These are phyloP conservation scores for Periophthalmus modestus DNA, from an alignment of 2,113 vertebrate genomes.

Conservation along the genomic window DNA sequence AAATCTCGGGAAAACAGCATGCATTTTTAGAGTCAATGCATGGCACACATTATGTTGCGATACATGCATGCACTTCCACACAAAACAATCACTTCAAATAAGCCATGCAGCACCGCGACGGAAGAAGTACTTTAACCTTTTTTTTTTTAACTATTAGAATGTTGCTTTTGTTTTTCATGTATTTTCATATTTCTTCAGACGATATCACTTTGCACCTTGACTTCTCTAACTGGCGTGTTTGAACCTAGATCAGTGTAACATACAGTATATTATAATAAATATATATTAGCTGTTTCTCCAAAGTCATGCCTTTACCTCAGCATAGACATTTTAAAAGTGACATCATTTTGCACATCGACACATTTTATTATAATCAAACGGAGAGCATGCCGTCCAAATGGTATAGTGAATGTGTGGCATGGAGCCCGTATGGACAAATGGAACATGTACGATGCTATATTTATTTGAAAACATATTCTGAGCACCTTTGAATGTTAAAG, in stretches of 20 bases:
- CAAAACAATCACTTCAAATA: not conserved
- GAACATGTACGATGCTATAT: conserved; percentile 6
- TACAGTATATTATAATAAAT: not conserved
- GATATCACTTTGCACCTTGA: conserved; percentile 13
- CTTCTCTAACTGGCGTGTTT: conserved; percentile 25
- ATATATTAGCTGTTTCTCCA: conserved; percentile 21
- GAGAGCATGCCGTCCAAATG: conserved; percentile 26
- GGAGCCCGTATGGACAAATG: conserved; percentile 27
- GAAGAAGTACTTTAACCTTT: not conserved
- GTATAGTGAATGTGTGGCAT: conserved; percentile 28
- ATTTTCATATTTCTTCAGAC: not conserved
- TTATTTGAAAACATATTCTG: conserved; percentile 10
- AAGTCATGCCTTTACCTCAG: conserved; percentile 43
- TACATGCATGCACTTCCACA: conserved; percentile 32
- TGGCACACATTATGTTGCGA: conserved; percentile 17
- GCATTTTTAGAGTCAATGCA: conserved; percentile 15
- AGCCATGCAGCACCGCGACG: not conserved
- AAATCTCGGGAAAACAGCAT: not conserved
- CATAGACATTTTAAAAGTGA: conserved; percentile 20
- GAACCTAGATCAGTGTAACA: conserved; percentile 21
- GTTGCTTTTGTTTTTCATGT: not conserved
- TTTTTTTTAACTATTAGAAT: too few species aligned
- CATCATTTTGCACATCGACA: conserved; percentile 43
- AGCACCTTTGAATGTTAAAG: conserved; percentile 43
- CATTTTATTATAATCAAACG: conserved; percentile 10